Conservation (phyloP, 2,797 vertebrate species). For the Mormyrus hasselquistii region DNA sequence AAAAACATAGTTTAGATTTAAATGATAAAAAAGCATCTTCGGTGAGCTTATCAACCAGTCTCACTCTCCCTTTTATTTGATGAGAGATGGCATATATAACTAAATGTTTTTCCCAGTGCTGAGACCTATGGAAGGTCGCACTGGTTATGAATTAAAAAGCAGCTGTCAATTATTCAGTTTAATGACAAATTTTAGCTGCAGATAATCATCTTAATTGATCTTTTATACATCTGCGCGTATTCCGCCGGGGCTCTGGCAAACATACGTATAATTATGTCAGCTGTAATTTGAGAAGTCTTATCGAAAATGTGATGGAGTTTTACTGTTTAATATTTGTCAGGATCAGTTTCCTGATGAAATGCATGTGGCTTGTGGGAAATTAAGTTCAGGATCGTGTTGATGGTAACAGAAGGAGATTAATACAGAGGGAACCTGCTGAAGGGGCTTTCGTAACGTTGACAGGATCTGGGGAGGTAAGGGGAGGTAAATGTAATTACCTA, state of each 20-base stretch:
- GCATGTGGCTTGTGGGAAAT: not conserved
- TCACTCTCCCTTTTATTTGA: not conserved
- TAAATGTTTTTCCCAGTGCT: slow-evolving; percentile 24
- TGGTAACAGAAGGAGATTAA: not conserved
- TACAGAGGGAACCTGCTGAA: not conserved
- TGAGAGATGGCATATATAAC: not conserved
- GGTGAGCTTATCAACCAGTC: not conserved
- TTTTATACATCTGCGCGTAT: not conserved
- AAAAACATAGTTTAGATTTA: not conserved
- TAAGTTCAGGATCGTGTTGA: not conserved
- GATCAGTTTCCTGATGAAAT: not conserved
- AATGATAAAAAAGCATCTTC: not conserved
- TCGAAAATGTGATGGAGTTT: not conserved
- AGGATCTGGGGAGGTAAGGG: not conserved
- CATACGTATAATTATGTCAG: not conserved
- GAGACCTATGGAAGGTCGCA: slow-evolving; percentile 45
- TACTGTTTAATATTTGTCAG: not conserved
- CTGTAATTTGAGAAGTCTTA: slow-evolving; percentile 2
- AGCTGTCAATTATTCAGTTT: slow-evolving; percentile 54
- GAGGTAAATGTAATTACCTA: not conserved
- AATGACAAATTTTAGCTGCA: slow-evolving; percentile 52
- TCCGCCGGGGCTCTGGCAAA: not conserved
- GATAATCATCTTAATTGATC: slow-evolving; percentile 36
- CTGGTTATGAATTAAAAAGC: slow-evolving; percentile 43
- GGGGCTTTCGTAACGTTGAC: not conserved